Evolutionary conservation across 2,797 vertebrate species (phyloP).

Genomic region (Pelodytes ibericus): DNA sequence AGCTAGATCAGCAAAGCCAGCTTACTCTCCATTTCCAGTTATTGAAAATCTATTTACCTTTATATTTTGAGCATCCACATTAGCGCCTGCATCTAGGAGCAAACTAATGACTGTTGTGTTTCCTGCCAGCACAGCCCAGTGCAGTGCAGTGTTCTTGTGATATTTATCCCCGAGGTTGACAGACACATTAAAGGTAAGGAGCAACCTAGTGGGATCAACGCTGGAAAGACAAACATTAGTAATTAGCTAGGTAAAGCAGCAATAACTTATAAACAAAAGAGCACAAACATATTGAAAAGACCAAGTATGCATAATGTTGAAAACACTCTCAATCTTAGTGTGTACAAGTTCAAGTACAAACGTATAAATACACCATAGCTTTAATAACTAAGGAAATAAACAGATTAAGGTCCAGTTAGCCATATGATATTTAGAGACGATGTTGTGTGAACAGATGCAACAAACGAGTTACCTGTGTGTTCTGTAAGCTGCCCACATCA

Average conservation of each 20-base stretch:
- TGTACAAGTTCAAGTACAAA: no score
- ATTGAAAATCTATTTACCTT: slow-evolving; percentile 77
- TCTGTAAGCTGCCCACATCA: slow-evolving; percentile 99
- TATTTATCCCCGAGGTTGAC: slow-evolving; percentile 98
- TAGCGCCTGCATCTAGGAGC: slow-evolving; percentile 92
- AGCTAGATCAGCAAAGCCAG: no score
- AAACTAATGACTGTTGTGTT: slow-evolving; percentile 98
- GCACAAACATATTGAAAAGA: no score
- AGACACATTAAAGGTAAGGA: slow-evolving; percentile 97
- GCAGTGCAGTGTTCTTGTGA: slow-evolving; percentile 97
- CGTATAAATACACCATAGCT: no score
- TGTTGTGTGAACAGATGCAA: no score
- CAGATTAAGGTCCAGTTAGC: no score
- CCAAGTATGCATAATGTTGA: no score
- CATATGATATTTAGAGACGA: no score
- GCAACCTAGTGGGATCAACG: slow-evolving; percentile 94
- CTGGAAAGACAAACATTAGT: slow-evolving; percentile 72
- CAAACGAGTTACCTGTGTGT: slow-evolving; percentile 87
- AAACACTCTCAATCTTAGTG: no score
- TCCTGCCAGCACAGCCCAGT: slow-evolving; percentile 97
- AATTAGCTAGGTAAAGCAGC: slow-evolving; percentile 13
- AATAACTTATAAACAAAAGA: no score
- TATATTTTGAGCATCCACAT: slow-evolving; percentile 96
- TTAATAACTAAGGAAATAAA: no score
- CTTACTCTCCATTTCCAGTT: no score